Evolutionary conservation across 2,113 vertebrate species (phyloP), one percentile per base, ranked within the genome.

Genomic region (Chiloscyllium plagiosum): DNA sequence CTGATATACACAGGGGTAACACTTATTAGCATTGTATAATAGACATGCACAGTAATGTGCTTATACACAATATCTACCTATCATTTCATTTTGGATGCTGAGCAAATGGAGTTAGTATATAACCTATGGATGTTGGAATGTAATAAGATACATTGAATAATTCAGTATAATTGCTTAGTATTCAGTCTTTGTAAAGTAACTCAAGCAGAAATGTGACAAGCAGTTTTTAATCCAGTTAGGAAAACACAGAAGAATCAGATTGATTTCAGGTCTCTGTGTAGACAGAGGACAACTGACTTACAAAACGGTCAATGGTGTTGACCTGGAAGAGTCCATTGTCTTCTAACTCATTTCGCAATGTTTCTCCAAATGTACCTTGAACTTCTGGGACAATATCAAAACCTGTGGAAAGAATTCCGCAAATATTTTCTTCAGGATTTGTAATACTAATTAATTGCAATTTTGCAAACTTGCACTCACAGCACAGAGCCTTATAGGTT

Each of bases 281-380:
- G 97, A 99, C 98, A 76, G 99, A 98, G 24, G 99, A 98, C 96
- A 99, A 98, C 97, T 99, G 99, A 97, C 97, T 98, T 97, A 99
- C 98, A 97, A 98, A 98, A 96, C 98, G 99, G 97, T 99, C 99
- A 42, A 99, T 99, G 97, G 98, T 98, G 95, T 98, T 97, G 5
- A 98, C 98, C 97, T 98, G 99, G 97, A 99, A 99, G 98, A 99
- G 99, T 96, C 98, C 96, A 78, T 97, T 98, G 96, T 99, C 99
- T 95, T 99, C 99, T 0, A 98, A 97, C 96, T 98, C 97, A 0
- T 90, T 98, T 96, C 98, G 97, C 96, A 97, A 98, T 97, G 98
- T 97, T 95, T 98, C 98, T 37, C 98, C 98, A 0, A 98, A 80
- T 0, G 97, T 97, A 52, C 98, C 98, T 0, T 98, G 98, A 76